Conservation (phyloP, 2,113 vertebrate genomes). For the Tonatia bakeri region DNA sequence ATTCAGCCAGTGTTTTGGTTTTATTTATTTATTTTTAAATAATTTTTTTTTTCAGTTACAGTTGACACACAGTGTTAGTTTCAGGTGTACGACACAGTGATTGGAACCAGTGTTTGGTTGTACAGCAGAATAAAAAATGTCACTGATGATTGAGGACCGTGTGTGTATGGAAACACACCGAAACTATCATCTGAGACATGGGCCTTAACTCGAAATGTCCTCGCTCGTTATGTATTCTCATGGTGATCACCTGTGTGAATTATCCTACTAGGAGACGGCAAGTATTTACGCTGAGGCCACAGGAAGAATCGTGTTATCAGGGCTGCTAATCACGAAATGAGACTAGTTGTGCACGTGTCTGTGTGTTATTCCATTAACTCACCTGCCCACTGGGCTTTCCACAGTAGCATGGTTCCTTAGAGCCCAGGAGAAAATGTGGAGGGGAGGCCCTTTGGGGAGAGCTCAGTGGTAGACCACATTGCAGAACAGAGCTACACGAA, state of each 20-base stretch:
- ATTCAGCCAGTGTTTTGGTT: constrained; percentile 4
- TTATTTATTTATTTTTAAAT: background rate
- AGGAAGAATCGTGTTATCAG: background rate
- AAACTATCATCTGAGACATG: background rate
- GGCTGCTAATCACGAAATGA: constrained; percentile 1
- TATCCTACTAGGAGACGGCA: background rate
- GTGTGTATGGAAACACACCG: background rate
- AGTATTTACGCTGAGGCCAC: background rate
- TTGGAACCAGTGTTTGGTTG: background rate
- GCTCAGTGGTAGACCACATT: background rate
- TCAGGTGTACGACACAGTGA: background rate
- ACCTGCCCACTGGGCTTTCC: background rate
- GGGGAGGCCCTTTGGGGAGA: background rate
- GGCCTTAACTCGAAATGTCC: background rate
- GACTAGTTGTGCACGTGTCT: background rate
- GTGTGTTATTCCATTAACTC: background rate
- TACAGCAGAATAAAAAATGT: background rate
- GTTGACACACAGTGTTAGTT: background rate
- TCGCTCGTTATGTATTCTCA: constrained; percentile 34
- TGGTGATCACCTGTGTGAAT: background rate
- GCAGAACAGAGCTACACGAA: background rate
- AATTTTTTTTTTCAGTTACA: background rate
- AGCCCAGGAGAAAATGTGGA: background rate
- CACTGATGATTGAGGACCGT: background rate
- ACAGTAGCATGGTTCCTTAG: background rate